Evolutionary conservation across 2,113 vertebrate species (phyloP), one percentile per base, ranked within the genome.

Genomic region (Oryzias curvinotus): DNA sequence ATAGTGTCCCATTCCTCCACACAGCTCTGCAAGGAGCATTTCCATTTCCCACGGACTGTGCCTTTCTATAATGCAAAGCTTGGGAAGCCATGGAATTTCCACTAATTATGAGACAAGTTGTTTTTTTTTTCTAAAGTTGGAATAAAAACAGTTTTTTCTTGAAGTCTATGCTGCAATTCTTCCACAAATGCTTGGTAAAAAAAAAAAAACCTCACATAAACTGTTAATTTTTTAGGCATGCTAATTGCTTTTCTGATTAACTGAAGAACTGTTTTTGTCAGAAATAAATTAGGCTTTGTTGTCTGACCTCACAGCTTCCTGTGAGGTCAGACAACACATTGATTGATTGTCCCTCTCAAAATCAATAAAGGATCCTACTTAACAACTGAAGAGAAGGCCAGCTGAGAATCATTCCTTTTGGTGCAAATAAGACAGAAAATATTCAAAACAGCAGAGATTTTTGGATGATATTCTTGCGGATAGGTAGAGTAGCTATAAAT

Each of bases 21-120:
- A 57, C 79, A 74, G 73, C 82, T 78, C 66, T 65, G 18, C 14
- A 21, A 75, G 84, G 77, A 85, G 77, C 61, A 68, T 75, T 85
- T 69, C 51, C 57, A 73, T 70, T 83, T 87, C 78, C 78, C 77
- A 71, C 73, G 82, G 74, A 80, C 70, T 65, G 54, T 65, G 52
- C 64, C 61, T 65, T 59, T 57, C 62, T 18, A 45, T 25, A 61
- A 46, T 68, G 52, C 57, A 60, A 52, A 36, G 67, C 67, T 71
- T 7, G 17, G 66, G 62, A 71, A 69, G 69, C 68, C 19, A 30
- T 25, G 36, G 48, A 50, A 67, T 58, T 78, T 71, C 51, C 71
- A 78, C 56, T 69, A 66, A 59, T 71, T 65, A 71, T 78, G 36
- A 36, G 36, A 36, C 1, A 54, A 81, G 67, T 73, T 36, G 15